Base-by-base conservation (phyloP, 2,888 invertebrate genomes). In the Mythimna albipuncta region DNA sequence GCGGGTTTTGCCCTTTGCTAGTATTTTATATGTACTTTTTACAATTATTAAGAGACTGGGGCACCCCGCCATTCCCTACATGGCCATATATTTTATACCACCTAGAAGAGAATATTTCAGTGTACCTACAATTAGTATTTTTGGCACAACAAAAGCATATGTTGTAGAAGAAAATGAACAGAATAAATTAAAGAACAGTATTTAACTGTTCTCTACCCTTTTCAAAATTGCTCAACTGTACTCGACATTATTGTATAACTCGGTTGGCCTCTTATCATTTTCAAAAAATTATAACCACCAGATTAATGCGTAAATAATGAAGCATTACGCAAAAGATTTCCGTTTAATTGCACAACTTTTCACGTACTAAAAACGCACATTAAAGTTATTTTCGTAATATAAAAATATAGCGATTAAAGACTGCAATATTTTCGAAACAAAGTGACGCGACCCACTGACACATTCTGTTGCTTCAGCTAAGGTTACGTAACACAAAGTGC, bases 391-490 rank as follows among this genome's bases (percentile, higher is more conserved):
- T n/a, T 58, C 44, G 62, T 64, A 69, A 67, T 47, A 63, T 76
- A 16, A 73, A 61, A 73, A 44, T 69, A 62, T 19, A 66, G 38
- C 44, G 67, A 75, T 66, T 79, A 78, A 79, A 81, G 64, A 57
- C 66, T 64, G 83, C 73, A 79, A 85, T 74, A 66, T 81, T 85
- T 81, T 75, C 81, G 81, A 84, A 86, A 84, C 77, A 63, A 77
- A 50, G 78, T 87, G 79, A 71, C 76, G 66, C 75, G 87, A 88
- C 90, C 90, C 66, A 90, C 88, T 89, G 82, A 86, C 88, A 85
- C 79, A 82, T 81, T 83, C 62, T 72, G 69, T 88, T 88, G 75
- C 88, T 65, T 80, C 81, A 82, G 77, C 69, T 32, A 7, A 11
- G 6, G 58, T 85, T 84, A 80, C 44, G 75, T 80, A 84, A 85